phyloP scores from a whole-genome alignment of 2,888 invertebrate species.

The Campoplex nolae region DNA sequence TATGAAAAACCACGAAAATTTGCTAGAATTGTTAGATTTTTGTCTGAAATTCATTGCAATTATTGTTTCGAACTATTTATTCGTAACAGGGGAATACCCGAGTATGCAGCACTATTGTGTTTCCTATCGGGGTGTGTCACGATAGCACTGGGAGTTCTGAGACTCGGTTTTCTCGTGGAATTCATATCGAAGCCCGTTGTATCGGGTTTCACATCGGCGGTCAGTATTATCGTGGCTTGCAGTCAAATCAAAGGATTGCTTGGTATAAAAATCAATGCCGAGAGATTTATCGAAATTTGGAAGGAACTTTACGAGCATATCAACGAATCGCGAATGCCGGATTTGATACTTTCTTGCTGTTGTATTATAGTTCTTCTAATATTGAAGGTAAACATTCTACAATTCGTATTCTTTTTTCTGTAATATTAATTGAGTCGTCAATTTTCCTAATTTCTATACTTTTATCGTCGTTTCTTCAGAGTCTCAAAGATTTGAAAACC shows the following conservation, averaged over 20 bases:
- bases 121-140: constrained; percentile 89
- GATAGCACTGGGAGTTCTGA: constrained; percentile 87
- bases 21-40: not conserved
- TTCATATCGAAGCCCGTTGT: constrained; percentile 91
- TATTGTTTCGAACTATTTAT: not conserved
- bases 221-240: constrained; percentile 90
- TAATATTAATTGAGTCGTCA: too few relatives aligned
- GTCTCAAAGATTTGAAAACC: constrained; percentile 86
- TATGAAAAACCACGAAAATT: not conserved
- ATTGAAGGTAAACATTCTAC: constrained; percentile 86
- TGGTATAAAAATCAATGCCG: constrained; percentile 87
- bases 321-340: constrained; percentile 86
- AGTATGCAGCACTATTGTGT: constrained; percentile 88
- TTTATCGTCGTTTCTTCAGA: constrained; percentile 81
- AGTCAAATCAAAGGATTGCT: constrained; percentile 90
- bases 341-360: constrained; percentile 87
- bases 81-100: constrained; percentile 84
- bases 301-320: constrained; percentile 86
- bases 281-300: constrained; percentile 88
- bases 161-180: constrained; percentile 90
- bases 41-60: not conserved
- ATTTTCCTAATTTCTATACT: not conserved
- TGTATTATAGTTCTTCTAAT: constrained; percentile 87
- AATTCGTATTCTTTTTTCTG: constrained; percentile 37
- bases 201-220: constrained; percentile 91